These are phyloP conservation scores for Danaus melanippus DNA, from an alignment of 1,140 invertebrate species.

Conservation along the genomic window DNA sequence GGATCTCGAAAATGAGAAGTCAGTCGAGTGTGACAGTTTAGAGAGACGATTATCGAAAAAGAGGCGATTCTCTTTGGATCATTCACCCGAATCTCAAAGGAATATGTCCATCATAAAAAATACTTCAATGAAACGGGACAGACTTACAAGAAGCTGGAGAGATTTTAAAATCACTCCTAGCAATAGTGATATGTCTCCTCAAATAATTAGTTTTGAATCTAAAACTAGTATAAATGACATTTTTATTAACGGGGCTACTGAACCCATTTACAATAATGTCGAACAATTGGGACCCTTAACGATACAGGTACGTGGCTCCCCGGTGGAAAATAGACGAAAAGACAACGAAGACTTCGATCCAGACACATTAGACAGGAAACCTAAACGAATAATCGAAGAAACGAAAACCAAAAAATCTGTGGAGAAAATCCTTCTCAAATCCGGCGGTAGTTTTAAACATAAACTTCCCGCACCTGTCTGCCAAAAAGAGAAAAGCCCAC, in stretches of 20 bases:
- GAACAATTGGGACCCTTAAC: constrained; percentile 79
- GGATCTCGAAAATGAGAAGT: constrained; percentile 25
- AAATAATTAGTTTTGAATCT: constrained; percentile 21
- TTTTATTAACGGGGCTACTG: constrained; percentile 58
- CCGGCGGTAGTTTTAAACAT: constrained; percentile 76
- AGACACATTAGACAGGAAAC: constrained; percentile 86
- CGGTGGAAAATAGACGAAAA: constrained; percentile 51
- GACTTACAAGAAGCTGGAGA: constrained; percentile 52
- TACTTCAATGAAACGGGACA: constrained; percentile 28
- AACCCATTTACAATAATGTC: constrained; percentile 64
- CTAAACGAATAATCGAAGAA: constrained; percentile 40
- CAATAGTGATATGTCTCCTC: constrained; percentile 17
- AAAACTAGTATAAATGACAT: constrained; percentile 22
- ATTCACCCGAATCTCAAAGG: constrained; percentile 40
- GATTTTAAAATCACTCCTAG: constrained; percentile 48
- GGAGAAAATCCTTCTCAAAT: constrained; percentile 72
- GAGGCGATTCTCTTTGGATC: constrained; percentile 57
- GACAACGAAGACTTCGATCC: constrained; percentile 81
- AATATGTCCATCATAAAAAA: constrained; percentile 24
- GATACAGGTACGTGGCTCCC: constrained; percentile 81
- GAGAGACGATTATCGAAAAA: constrained; percentile 72
- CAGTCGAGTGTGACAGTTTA: constrained; percentile 80
- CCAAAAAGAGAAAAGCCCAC: constrained; percentile 33
- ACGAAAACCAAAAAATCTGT: constrained; percentile 48
- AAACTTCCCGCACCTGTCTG: constrained; percentile 37